These are phyloP conservation scores for Periparus ater DNA, from an alignment of 2,797 vertebrate species.

Conservation along the genomic window DNA sequence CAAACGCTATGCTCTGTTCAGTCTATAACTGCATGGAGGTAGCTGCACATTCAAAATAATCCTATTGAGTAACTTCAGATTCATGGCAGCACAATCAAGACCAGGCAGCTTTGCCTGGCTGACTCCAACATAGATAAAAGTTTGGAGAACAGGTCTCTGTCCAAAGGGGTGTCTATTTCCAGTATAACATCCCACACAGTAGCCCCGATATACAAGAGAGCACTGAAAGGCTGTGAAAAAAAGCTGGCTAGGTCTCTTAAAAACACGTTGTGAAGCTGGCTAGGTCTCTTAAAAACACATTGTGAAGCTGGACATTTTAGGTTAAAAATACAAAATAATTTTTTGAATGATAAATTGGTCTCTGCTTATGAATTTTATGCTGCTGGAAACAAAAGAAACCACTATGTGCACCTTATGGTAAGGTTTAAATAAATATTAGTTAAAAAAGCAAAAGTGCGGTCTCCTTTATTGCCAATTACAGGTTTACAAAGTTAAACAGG, in stretches of 20 bases:
- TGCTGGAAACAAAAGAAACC: slow-evolving; percentile 69
- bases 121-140: neutral
- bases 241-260: neutral
- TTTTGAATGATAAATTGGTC: slow-evolving; percentile 52
- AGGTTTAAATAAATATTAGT: slow-evolving; percentile 72
- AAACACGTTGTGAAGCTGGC: neutral
- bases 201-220: neutral
- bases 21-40: neutral
- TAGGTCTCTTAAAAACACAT: neutral
- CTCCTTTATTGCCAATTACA: slow-evolving; percentile 72
- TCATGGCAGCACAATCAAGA: neutral
- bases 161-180: neutral
- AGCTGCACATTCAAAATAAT: neutral
- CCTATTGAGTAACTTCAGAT: neutral
- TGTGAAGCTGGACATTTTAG: neutral
- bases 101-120: neutral
- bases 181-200: neutral
- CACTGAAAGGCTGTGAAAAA: neutral
- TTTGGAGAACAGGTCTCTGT: neutral
- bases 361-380: slow-evolving; percentile 58
- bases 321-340: slow-evolving; percentile 60
- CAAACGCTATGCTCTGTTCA: neutral
- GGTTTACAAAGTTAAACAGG: slow-evolving; percentile 65
- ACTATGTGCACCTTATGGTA: slow-evolving; percentile 63
- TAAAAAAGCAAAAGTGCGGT: slow-evolving; percentile 65